phyloP scores from a whole-genome alignment of 53 echinoderm and acorn worm species.

The Henricia sp. region DNA sequence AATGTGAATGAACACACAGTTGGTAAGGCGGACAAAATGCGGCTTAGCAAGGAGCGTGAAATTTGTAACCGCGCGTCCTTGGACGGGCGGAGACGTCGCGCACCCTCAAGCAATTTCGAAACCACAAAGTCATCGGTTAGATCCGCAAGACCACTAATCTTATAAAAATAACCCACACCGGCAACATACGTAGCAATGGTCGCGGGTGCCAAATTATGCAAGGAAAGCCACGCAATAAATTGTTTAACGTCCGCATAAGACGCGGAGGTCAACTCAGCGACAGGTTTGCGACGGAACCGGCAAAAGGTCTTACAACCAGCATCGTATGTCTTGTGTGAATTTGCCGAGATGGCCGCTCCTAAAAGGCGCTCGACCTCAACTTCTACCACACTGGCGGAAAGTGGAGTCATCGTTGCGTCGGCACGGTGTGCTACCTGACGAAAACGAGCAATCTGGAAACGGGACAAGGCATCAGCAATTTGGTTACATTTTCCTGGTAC shows the following conservation, averaged over 20 bases:
- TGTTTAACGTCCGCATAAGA: not conserved
- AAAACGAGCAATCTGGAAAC: constrained; percentile 46
- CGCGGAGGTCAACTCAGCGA: not conserved
- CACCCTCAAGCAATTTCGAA: constrained; percentile 27
- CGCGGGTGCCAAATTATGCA: not conserved
- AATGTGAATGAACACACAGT: not conserved
- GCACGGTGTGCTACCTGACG: constrained; percentile 17
- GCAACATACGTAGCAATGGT: constrained; percentile 40
- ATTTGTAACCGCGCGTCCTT: constrained; percentile 26
- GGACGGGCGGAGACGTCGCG: not conserved
- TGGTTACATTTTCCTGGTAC: constrained; percentile 51
- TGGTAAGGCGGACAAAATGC: not conserved
- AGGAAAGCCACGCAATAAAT: constrained; percentile 50
- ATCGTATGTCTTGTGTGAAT: constrained; percentile 7
- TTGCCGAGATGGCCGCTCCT: not conserved
- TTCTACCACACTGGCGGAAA: not conserved
- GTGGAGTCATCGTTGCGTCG: constrained; percentile 1
- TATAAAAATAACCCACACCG: constrained; percentile 2
- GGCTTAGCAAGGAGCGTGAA: not conserved
- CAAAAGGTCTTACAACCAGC: constrained; percentile 8
- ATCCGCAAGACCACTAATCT: not conserved
- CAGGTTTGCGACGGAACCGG: not conserved
- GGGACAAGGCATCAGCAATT: constrained; percentile 55
- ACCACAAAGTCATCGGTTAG: constrained; percentile 23
- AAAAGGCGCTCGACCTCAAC: not conserved